Evolutionary conservation across 2,113 vertebrate genomes (phyloP).

Genomic region (Xiphorhynchus elegans): DNA sequence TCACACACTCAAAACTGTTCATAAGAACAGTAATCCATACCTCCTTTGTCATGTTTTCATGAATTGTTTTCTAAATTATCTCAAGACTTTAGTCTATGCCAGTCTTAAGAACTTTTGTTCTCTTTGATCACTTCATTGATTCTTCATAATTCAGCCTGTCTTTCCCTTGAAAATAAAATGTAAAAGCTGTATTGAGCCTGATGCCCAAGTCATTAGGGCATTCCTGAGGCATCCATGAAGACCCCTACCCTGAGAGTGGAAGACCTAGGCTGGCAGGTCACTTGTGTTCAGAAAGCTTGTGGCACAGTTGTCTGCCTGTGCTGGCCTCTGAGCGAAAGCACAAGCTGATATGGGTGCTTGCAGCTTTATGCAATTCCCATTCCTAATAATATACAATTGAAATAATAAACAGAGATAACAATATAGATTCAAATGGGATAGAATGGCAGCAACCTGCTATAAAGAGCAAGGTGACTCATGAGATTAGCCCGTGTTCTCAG

Average conservation of each 20-base stretch:
- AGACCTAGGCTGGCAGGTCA: not conserved
- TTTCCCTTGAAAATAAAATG: not conserved
- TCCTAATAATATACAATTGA: not conserved
- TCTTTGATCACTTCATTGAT: not conserved
- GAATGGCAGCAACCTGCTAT: not conserved
- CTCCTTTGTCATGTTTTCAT: not conserved
- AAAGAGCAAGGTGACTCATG: not conserved
- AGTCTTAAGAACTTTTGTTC: not conserved
- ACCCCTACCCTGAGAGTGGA: not conserved
- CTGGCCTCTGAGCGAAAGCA: not conserved
- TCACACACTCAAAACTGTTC: not conserved
- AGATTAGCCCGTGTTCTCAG: not conserved
- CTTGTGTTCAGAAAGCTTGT: not conserved
- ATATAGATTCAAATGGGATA: not conserved
- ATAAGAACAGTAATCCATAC: not conserved
- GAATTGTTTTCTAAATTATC: not conserved
- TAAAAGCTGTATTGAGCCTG: not conserved
- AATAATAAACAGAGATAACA: not conserved
- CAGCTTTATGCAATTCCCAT: not conserved
- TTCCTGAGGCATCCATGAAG: not conserved
- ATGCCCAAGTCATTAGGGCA: not conserved
- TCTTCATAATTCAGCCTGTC: not conserved
- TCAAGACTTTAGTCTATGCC: not conserved
- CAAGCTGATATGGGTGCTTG: not conserved
- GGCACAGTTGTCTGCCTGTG: not conserved